These are phyloP conservation scores for Diachasma alloeum DNA, from an alignment of 1,140 invertebrate genomes.

Conservation along the genomic window DNA sequence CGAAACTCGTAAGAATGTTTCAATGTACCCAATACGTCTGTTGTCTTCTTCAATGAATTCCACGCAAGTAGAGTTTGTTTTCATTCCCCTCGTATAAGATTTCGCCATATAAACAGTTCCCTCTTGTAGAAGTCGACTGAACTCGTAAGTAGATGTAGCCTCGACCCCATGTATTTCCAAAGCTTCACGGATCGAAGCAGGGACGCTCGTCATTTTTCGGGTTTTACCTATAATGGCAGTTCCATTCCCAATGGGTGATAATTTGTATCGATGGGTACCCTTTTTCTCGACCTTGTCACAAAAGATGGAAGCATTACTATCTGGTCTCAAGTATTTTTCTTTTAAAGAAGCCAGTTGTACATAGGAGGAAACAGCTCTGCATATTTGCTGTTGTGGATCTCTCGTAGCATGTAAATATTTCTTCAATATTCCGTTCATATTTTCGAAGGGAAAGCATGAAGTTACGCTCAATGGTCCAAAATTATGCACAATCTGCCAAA, in stretches of 20 bases:
- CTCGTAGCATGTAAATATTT: slow-evolving; percentile 6
- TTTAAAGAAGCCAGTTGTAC: background rate
- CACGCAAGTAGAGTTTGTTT: too few species aligned
- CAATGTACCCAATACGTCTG: too few species aligned
- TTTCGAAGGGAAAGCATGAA: too few species aligned
- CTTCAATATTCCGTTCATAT: too few species aligned
- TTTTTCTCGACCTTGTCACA: slow-evolving; percentile 7
- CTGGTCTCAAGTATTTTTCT: background rate
- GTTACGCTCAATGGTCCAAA: slow-evolving; percentile 26
- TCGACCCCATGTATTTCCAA: background rate
- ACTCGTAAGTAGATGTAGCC: background rate
- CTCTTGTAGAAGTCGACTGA: background rate
- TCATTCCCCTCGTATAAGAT: too few species aligned
- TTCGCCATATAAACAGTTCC: background rate
- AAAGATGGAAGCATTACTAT: background rate
- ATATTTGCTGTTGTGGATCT: slow-evolving; percentile 17
- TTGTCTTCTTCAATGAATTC: too few species aligned
- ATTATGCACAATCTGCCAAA: slow-evolving; percentile 1
- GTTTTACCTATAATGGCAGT: background rate
- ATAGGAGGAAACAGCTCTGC: slow-evolving; percentile 3
- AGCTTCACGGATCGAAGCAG: background rate
- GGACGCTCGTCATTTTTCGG: background rate
- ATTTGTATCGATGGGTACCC: background rate
- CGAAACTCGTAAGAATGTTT: too few species aligned
- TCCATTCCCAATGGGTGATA: background rate